Conservation (phyloP, 2,113 vertebrate genomes). For the Colistium nudipinnis region DNA sequence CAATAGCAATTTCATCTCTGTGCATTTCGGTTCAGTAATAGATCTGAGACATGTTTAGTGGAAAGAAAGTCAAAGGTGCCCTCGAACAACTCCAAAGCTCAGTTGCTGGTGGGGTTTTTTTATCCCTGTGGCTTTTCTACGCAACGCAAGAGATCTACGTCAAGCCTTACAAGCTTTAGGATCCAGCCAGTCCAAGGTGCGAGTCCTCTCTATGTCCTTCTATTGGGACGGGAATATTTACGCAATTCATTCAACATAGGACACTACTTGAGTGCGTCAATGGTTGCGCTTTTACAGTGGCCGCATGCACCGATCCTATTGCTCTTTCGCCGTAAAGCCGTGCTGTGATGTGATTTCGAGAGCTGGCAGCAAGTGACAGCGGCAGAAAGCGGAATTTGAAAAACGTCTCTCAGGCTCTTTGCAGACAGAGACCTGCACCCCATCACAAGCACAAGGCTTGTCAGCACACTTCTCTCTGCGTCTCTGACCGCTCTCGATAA, state of each 20-base stretch:
- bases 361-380: slow-evolving; percentile 17
- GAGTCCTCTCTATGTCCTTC: not conserved
- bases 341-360: slow-evolving; percentile 6
- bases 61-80: not conserved
- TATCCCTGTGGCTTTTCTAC: slow-evolving; percentile 3
- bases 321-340: slow-evolving; percentile 15
- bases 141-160: not conserved
- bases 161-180: slow-evolving; percentile 15
- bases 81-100: slow-evolving; percentile 1
- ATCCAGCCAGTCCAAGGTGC: not conserved
- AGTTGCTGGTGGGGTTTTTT: too few relatives aligned
- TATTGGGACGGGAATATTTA: not conserved
- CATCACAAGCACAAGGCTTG: slow-evolving; percentile 57
- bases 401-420: slow-evolving; percentile 51
- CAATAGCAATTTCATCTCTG: slow-evolving; percentile 45
- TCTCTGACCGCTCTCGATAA: slow-evolving; percentile 61
- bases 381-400: slow-evolving; percentile 42
- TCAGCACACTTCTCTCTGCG: slow-evolving; percentile 57
- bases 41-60: slow-evolving; percentile 25
- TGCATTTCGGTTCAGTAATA: slow-evolving; percentile 18
- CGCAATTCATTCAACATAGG: not conserved
- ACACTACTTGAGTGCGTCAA: not conserved
- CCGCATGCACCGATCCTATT: slow-evolving; percentile 22
- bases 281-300: slow-evolving; percentile 1
- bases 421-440: slow-evolving; percentile 41